Percentiles rank a stretch among this genome's conserved stretches.
phyloP scores from a whole-genome alignment of 2,888 invertebrate genomes.

The Erannis defoliaria region DNA sequence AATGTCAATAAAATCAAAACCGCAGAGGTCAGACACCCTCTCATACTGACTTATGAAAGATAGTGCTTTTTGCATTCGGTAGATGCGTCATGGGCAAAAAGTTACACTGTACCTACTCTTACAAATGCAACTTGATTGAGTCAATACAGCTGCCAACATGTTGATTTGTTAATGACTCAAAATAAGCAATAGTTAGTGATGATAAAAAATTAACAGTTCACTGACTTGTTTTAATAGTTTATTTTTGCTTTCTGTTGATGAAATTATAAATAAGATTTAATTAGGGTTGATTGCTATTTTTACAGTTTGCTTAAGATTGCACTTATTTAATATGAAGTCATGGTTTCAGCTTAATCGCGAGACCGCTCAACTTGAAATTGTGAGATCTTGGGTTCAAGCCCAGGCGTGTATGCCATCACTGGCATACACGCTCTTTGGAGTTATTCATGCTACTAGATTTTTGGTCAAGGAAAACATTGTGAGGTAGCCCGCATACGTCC shows the following conservation, averaged over 20 bases:
- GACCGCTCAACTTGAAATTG: no score
- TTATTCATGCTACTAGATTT: no score
- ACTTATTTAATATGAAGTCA: no score
- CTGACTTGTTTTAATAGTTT: conserved; percentile 1
- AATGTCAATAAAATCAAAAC: conserved; percentile 53
- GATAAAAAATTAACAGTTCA: not conserved
- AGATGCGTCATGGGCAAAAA: conserved; percentile 16
- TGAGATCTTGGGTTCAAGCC: no score
- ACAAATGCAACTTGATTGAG: conserved; percentile 35
- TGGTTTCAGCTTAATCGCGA: no score
- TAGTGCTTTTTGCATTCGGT: conserved; percentile 26
- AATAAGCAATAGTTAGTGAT: not conserved
- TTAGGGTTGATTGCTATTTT: no score
- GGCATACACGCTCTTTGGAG: no score
- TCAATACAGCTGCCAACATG: conserved; percentile 24
- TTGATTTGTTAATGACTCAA: conserved; percentile 11
- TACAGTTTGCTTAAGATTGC: no score
- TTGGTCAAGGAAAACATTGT: no score
- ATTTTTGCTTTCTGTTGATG: not conserved
- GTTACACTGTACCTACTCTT: conserved; percentile 10
- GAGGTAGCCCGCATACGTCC: no score
- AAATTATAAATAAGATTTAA: no score
- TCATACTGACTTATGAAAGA: conserved; percentile 46
- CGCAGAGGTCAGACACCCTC: conserved; percentile 49
- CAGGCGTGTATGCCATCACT: no score